Evolutionary conservation across 1,140 invertebrate species (phyloP), one percentile per base, ranked within the genome.

Genomic region (Protaetia brevitarsis): DNA sequence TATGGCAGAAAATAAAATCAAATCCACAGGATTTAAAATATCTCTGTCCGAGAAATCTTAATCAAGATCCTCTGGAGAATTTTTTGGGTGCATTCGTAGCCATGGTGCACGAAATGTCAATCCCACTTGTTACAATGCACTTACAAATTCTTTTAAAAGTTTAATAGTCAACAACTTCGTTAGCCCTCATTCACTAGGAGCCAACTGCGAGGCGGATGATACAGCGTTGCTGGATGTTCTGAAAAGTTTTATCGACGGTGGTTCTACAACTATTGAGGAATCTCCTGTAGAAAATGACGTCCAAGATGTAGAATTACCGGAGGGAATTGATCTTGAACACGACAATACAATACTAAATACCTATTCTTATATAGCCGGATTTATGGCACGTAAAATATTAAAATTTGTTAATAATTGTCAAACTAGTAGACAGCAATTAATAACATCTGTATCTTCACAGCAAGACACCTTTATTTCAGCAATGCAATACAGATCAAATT

Each of bases 51-150:
- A 16, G 70, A 23, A 31, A 59, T 8, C 13, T 71, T 29, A 71
- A 71, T 37, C 70, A 71, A 64, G 68, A 71, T 64, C 59, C 70
- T 59, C 37, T 71, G 13, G 68, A 71, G 34, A 71, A 69, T 57
- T 67, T 69, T 63, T 71, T 71, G 58, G 61, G 67, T 60, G 59
- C 6, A 65, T 71, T 36, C 34, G 69, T 10, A 30, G 36, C 29
- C 62, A 45, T 34, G 69, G 67, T 6, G 41, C 28, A 8, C 63
- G 67, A 64, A 60, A 61, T 63, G 60, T 41, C 4, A 69, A 71
- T 41, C 69, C 70, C 8, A 59, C 51, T n/a, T n/a, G n/a, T 5
- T 27, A 21, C 34, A 34, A 19, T 28, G 13, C 60, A 31, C 64
- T 67, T 59, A 31, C 58, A 2, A 64, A 41, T 27, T 60, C 51